Evolutionary conservation across 2,888 invertebrate species (phyloP).

Genomic region (Odontocolon sp.): DNA sequence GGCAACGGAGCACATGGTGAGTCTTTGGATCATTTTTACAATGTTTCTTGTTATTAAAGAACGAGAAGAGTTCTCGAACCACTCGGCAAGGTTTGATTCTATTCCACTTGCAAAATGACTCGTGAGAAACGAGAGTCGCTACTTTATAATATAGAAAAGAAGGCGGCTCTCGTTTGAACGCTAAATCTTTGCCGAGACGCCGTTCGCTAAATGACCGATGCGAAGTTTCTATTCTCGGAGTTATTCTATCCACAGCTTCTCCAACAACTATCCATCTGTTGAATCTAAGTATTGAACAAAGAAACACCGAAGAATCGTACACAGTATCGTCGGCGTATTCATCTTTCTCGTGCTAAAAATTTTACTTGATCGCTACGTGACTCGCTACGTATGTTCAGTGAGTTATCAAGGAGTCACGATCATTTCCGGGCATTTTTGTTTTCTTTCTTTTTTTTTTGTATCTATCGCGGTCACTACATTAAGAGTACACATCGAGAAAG

Average conservation of each 20-base stretch:
- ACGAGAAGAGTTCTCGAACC: not conserved
- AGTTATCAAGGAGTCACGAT: constrained; percentile 53
- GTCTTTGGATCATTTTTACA: too few relatives aligned
- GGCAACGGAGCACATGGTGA: constrained; percentile 92
- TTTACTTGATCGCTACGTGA: constrained; percentile 45
- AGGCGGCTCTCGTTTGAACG: constrained; percentile 26
- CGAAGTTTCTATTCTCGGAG: constrained; percentile 47
- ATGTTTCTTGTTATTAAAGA: not conserved
- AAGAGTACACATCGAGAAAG: constrained; percentile 58
- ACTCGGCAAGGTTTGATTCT: not conserved
- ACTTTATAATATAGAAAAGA: constrained; percentile 20
- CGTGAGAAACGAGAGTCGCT: not conserved
- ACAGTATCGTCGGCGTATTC: not conserved
- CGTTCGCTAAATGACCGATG: constrained; percentile 18
- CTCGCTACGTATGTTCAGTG: constrained; percentile 32
- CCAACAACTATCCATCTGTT: constrained; percentile 42
- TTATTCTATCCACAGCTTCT: constrained; percentile 24
- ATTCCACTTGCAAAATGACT: not conserved
- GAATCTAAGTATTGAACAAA: constrained; percentile 37
- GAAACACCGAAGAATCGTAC: constrained; percentile 29
- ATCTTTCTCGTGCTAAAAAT: constrained; percentile 20
- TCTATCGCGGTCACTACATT: constrained; percentile 55
- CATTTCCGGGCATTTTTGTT: constrained; percentile 43
- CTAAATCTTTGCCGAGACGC: constrained; percentile 22
- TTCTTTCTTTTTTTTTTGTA: constrained; percentile 12